Percentiles rank a stretch among this genome's conserved stretches.
phyloP scores from a whole-genome alignment of 2,797 vertebrate genomes.

The Macrochelys suwanniensis region DNA sequence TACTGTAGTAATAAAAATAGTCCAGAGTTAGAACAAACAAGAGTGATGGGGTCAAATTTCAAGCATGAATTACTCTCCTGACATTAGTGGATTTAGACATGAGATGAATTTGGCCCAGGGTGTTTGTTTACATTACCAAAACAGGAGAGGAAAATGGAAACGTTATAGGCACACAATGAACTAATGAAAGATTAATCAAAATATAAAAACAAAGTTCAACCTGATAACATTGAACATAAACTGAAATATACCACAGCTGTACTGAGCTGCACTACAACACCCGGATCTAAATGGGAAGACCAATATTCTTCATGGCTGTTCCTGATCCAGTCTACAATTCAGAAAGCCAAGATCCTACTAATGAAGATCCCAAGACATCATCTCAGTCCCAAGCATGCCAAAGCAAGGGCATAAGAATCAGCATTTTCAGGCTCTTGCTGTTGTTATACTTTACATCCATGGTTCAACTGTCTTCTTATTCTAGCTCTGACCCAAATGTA shows the following conservation, averaged over 20 bases:
- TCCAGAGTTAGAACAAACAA: conserved; percentile 10
- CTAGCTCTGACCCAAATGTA: neutral
- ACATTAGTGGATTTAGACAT: neutral
- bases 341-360: fast-evolving
- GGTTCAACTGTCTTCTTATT: neutral
- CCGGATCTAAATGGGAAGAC: neutral
- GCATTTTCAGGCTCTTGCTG: neutral
- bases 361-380: neutral
- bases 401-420: neutral
- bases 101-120: fast-evolving
- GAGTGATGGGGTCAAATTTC: neutral
- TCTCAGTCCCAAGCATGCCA: neutral
- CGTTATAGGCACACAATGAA: neutral
- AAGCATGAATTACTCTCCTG: neutral
- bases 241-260: neutral
- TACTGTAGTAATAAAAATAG: conserved; percentile 16
- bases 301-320: neutral
- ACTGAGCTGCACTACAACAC: fast-evolving
- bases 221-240: neutral
- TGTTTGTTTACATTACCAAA: conserved; percentile 6
- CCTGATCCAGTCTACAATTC: neutral
- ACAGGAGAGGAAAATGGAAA: neutral
- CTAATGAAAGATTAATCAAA: neutral
- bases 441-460: neutral
- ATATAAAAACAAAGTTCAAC: neutral